Percentiles rank a stretch among this genome's conserved stretches.
Evolutionary conservation across 2,888 invertebrate species (phyloP).

Genomic region (Tetranychus piercei): DNA sequence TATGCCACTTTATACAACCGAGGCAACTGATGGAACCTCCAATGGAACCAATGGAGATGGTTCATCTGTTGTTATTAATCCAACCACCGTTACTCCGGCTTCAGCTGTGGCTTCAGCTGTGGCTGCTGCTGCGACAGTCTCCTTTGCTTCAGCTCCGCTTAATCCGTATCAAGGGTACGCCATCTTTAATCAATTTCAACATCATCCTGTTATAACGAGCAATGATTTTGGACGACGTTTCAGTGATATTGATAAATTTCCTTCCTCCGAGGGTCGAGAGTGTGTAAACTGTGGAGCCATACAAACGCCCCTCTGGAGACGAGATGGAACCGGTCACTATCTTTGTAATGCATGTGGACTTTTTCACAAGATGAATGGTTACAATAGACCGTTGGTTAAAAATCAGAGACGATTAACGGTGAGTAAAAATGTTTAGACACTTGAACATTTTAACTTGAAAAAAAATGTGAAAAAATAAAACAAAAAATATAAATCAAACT

Average conservation of each 20-base stretch:
- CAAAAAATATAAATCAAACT: no score
- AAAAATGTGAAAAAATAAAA: neutral
- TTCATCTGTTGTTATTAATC: neutral
- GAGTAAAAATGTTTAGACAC: constrained; percentile 43
- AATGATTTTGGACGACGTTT: neutral
- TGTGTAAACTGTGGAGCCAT: constrained; percentile 99
- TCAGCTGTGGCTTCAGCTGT: neutral
- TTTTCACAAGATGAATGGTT: constrained; percentile 98
- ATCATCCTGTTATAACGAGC: neutral
- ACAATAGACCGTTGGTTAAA: constrained; percentile 89
- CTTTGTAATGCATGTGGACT: constrained; percentile 96
- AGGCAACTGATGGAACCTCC: neutral
- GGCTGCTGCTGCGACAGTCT: neutral
- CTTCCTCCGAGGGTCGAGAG: constrained; percentile 63
- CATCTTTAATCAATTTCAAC: neutral
- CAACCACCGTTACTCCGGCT: neutral
- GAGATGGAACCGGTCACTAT: constrained; percentile 95
- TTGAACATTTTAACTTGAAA: constrained; percentile 3
- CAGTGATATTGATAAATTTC: neutral
- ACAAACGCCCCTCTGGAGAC: constrained; percentile 90
- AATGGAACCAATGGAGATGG: neutral
- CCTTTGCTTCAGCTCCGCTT: neutral
- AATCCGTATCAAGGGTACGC: constrained; percentile 5
- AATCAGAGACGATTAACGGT: constrained; percentile 91
- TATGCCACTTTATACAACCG: neutral